Conservation (phyloP, 2,797 vertebrate genomes). For the Danio choprae region DNA sequence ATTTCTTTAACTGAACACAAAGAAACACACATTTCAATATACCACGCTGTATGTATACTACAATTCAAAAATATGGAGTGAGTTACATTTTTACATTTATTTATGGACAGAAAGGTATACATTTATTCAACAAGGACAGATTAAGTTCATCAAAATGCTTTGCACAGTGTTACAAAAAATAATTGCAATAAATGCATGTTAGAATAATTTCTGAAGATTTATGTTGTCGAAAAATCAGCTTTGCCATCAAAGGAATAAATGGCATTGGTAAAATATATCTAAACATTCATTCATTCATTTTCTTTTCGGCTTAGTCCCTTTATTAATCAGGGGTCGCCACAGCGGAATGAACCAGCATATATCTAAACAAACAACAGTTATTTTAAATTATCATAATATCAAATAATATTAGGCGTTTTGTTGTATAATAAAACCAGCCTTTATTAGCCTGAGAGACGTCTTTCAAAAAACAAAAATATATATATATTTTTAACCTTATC, state of each 20-base stretch:
- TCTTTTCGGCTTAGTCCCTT: no score
- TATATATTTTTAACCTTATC: no score
- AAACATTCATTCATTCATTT: no score
- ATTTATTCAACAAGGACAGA: no score
- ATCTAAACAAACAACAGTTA: background rate
- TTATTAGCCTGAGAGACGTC: background rate
- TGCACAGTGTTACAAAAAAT: no score
- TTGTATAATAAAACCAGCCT: background rate
- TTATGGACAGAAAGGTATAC: no score
- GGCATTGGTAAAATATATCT: background rate
- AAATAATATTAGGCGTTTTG: background rate
- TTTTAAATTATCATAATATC: background rate
- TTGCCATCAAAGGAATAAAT: no score
- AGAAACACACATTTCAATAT: conserved; percentile 4
- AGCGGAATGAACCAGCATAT: no score
- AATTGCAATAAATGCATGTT: no score
- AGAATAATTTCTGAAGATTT: background rate
- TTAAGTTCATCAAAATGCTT: no score
- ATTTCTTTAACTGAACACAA: conserved; percentile 74
- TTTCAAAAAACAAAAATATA: background rate
- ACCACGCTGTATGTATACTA: background rate
- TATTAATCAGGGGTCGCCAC: no score
- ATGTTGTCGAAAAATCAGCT: background rate
- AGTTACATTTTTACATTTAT: background rate
- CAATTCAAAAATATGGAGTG: background rate